These are phyloP conservation scores for Hippopotamyrus pictus DNA, from an alignment of 2,797 vertebrate genomes.

Conservation along the genomic window DNA sequence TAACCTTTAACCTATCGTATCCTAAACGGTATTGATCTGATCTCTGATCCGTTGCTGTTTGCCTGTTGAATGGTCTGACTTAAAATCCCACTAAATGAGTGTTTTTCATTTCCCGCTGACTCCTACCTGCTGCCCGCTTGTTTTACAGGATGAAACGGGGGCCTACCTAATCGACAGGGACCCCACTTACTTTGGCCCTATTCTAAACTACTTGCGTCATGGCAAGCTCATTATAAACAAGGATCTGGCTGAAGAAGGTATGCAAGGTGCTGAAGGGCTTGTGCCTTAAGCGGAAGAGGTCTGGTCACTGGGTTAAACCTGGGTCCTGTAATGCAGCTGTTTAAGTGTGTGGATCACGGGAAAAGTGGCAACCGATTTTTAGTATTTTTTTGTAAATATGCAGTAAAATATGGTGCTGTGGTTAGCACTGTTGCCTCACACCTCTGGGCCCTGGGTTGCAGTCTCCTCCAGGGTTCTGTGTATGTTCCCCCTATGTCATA, in stretches of 20 bases:
- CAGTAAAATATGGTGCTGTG: not conserved
- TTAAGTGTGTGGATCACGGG: not conserved
- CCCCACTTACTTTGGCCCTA: slow-evolving; percentile 88
- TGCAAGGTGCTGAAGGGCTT: not conserved
- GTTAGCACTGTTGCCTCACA: not conserved
- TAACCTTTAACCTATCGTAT: not conserved
- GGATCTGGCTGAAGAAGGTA: slow-evolving; percentile 89
- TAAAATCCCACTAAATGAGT: not conserved
- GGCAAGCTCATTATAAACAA: slow-evolving; percentile 93
- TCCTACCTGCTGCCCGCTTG: not conserved
- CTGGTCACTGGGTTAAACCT: not conserved
- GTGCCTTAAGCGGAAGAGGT: not conserved
- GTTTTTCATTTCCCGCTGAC: not conserved
- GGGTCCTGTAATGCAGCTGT: not conserved
- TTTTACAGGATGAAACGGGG: slow-evolving; percentile 78
- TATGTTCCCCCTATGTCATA: not conserved
- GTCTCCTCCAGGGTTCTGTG: not conserved
- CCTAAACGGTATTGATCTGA: not conserved
- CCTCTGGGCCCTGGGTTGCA: not conserved
- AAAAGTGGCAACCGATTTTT: not conserved
- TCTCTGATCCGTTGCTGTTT: not conserved
- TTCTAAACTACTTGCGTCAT: slow-evolving; percentile 89
- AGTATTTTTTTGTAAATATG: not conserved
- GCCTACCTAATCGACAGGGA: slow-evolving; percentile 92
- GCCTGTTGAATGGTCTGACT: not conserved